phyloP scores from a whole-genome alignment of 2,888 invertebrate species.

The Oxystoma pomonae region DNA sequence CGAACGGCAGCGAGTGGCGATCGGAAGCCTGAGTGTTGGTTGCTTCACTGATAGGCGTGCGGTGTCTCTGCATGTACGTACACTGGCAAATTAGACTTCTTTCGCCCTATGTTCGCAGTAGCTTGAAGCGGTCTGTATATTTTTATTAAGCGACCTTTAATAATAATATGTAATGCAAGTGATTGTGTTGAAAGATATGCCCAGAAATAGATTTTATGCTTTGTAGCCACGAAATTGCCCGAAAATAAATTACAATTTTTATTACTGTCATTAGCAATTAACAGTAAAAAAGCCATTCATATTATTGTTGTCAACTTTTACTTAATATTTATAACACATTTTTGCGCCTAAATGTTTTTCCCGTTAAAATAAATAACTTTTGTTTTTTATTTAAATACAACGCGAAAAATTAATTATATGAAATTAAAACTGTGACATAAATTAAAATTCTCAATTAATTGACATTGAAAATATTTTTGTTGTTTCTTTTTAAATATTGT shows the following conservation, averaged over 20 bases:
- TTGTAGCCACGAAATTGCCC: not conserved
- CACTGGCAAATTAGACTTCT: too few species aligned
- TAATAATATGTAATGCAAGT: not conserved
- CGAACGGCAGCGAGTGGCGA: too few species aligned
- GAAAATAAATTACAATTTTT: not conserved
- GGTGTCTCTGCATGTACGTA: too few species aligned
- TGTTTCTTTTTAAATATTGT: not conserved
- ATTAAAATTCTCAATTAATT: not conserved
- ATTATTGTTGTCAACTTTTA: not conserved
- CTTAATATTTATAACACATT: not conserved
- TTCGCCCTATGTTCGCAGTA: too few species aligned
- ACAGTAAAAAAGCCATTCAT: not conserved
- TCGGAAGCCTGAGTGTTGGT: too few species aligned
- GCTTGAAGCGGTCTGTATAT: too few species aligned
- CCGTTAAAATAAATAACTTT: too few species aligned
- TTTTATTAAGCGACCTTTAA: not conserved
- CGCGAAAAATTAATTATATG: too few species aligned
- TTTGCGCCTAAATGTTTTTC: not conserved
- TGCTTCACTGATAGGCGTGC: too few species aligned
- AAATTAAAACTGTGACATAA: not conserved
- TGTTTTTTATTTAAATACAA: not conserved
- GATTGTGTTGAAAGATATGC: not conserved
- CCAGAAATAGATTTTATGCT: not conserved
- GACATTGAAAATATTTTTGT: not conserved
- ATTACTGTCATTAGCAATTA: not conserved